Percentiles rank a stretch among this genome's conserved stretches.
Conservation (phyloP, 2,113 vertebrate species). For the Perca fluviatilis region DNA sequence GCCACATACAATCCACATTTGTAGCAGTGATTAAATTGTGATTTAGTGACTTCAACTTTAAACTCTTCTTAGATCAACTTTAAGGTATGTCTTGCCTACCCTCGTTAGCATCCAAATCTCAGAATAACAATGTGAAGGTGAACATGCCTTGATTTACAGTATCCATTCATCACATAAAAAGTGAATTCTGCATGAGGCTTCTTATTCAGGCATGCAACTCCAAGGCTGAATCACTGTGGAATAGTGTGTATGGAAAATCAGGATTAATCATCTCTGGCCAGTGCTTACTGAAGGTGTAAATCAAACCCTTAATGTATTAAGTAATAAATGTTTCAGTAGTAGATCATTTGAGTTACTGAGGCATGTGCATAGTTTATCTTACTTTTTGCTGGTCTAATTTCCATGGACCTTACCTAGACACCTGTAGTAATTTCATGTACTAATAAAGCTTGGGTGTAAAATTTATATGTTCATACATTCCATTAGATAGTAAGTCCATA, state of each 20-base stretch:
- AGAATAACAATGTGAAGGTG: conserved; percentile 3
- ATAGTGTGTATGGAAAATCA: conserved; percentile 32
- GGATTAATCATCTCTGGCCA: conserved; percentile 50
- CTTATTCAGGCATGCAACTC: conserved; percentile 18
- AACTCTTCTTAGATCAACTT: neutral
- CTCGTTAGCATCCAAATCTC: neutral
- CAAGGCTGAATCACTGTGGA: conserved; percentile 22
- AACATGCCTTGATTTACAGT: neutral
- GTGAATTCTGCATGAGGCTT: neutral
- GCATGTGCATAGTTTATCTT: conserved; percentile 46
- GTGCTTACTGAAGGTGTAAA: conserved; percentile 35
- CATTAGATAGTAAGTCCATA: conserved; percentile 1
- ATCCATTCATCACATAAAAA: conserved; percentile 17
- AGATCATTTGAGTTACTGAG: conserved; percentile 49
- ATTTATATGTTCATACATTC: neutral
- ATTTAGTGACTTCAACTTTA: neutral
- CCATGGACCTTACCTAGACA: conserved; percentile 16
- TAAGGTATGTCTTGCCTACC: neutral
- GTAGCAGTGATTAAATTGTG: conserved; percentile 3
- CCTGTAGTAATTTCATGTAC: conserved; percentile 2
- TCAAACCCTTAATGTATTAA: conserved; percentile 40
- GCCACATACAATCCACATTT: neutral
- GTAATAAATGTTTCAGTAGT: conserved; percentile 28
- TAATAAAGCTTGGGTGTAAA: neutral
- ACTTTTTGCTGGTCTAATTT: conserved; percentile 35